A percentile compares a stretch with the other conserved stretches of the same genome.
Conservation (phyloP, 1,140 invertebrate species). For the Diabrotica undecimpunctata region DNA sequence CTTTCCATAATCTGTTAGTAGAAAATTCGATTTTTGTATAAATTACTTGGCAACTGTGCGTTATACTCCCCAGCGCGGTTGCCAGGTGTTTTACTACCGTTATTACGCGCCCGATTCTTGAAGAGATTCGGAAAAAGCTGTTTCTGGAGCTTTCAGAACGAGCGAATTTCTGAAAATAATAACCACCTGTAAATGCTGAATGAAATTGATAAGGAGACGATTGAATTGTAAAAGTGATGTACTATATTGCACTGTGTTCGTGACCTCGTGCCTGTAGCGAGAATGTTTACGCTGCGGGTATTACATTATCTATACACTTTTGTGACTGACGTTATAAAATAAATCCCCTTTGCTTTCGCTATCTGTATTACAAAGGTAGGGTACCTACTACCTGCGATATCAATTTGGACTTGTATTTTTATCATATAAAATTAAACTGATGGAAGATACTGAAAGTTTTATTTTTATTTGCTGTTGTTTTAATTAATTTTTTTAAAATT, state of each 20-base stretch:
- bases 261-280: neutral
- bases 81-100: constrained; percentile 7
- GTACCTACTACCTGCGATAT: too few species aligned
- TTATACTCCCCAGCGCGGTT: neutral
- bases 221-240: constrained; percentile 9
- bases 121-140: constrained; percentile 15
- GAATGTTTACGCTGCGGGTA: neutral
- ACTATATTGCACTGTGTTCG: constrained; percentile 14
- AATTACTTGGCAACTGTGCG: neutral
- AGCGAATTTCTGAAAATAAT: constrained; percentile 21
- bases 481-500: too few species aligned
- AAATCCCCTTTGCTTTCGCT: too few species aligned
- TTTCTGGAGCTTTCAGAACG: constrained; percentile 9
- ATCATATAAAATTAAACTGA: too few species aligned
- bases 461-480: too few species aligned
- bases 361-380: too few species aligned
- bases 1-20: too few species aligned
- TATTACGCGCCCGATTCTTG: constrained; percentile 6
- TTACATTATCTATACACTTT: neutral
- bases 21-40: neutral
- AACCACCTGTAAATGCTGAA: constrained; percentile 15
- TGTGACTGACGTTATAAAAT: neutral
- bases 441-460: too few species aligned
- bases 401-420: too few species aligned
- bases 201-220: constrained; percentile 16